A percentile compares a stretch with the other conserved stretches of the same genome.
Conservation (phyloP, 1,140 invertebrate genomes). For the Pteromalus puparum region DNA sequence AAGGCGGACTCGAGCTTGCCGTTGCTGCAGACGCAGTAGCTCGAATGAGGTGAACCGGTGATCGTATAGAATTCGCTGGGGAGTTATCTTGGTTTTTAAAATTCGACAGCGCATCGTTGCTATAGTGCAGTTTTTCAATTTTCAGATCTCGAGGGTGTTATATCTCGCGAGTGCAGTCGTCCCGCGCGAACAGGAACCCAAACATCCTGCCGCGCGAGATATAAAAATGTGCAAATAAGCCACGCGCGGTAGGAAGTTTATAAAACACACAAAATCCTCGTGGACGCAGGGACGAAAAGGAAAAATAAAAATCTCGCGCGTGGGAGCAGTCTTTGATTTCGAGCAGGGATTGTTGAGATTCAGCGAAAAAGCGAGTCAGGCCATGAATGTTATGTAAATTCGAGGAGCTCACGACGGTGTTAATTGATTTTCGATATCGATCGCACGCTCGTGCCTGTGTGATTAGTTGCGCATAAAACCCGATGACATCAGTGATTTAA, state of each 20-base stretch:
- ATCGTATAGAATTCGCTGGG: not conserved
- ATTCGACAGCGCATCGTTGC: not conserved
- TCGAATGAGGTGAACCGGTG: not conserved
- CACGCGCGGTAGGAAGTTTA: constrained; percentile 4
- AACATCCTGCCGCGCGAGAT: constrained; percentile 16
- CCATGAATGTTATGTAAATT: constrained; percentile 25
- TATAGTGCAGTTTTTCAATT: not conserved
- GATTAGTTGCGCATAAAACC: not conserved
- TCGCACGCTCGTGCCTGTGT: not conserved
- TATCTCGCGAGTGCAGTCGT: not conserved
- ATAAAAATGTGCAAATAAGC: constrained; percentile 46
- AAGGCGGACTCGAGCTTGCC: not conserved
- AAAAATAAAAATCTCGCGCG: constrained; percentile 7
- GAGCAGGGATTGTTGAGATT: not conserved
- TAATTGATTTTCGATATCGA: constrained; percentile 44
- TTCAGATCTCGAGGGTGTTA: constrained; percentile 34
- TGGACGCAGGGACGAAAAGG: not conserved
- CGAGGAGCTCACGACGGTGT: not conserved
- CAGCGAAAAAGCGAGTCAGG: not conserved
- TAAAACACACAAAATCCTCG: not conserved
- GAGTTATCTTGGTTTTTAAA: not conserved
- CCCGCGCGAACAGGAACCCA: constrained; percentile 17
- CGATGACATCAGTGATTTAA: constrained; percentile 18
- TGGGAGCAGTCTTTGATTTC: not conserved
- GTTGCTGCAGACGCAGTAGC: not conserved